phyloP scores from a whole-genome alignment of 2,797 vertebrate genomes.

The Notamacropus eugenii region DNA sequence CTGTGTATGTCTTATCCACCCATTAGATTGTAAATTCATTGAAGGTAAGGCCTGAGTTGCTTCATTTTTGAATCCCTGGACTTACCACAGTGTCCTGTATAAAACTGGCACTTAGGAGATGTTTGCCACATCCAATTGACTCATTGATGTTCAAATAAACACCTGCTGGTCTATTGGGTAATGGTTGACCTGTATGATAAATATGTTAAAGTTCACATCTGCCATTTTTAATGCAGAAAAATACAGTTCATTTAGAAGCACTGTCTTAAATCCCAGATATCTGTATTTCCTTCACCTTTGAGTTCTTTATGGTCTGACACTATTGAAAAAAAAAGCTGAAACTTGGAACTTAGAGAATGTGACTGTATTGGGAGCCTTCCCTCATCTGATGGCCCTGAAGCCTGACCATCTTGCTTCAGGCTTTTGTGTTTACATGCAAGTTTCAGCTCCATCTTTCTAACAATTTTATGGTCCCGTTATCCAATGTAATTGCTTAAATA shows the following conservation, averaged over 20 bases:
- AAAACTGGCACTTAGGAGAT: neutral
- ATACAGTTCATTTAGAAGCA: neutral
- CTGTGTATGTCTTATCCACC: neutral
- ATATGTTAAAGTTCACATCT: neutral
- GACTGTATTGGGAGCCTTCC: constrained; percentile 25
- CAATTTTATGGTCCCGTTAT: constrained; percentile 53
- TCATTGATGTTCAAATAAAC: neutral
- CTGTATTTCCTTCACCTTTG: constrained; percentile 15
- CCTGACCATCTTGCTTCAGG: constrained; percentile 3
- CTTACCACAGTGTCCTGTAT: neutral
- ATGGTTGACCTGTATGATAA: neutral
- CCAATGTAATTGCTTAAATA: constrained; percentile 55
- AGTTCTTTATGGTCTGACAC: neutral
- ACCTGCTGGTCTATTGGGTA: neutral
- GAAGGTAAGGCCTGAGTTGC: neutral
- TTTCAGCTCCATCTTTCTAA: constrained; percentile 34
- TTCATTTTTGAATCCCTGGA: neutral
- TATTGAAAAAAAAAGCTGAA: neutral
- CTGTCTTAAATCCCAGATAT: neutral
- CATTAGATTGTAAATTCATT: neutral
- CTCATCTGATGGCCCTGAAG: constrained; percentile 35
- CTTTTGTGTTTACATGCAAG: constrained; percentile 1
- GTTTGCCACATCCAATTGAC: neutral
- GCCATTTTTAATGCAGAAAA: constrained; percentile 8
- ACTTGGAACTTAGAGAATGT: constrained; percentile 55